These are phyloP conservation scores for Cyclophora punctaria DNA, from an alignment of 2,888 invertebrate genomes.

Conservation along the genomic window DNA sequence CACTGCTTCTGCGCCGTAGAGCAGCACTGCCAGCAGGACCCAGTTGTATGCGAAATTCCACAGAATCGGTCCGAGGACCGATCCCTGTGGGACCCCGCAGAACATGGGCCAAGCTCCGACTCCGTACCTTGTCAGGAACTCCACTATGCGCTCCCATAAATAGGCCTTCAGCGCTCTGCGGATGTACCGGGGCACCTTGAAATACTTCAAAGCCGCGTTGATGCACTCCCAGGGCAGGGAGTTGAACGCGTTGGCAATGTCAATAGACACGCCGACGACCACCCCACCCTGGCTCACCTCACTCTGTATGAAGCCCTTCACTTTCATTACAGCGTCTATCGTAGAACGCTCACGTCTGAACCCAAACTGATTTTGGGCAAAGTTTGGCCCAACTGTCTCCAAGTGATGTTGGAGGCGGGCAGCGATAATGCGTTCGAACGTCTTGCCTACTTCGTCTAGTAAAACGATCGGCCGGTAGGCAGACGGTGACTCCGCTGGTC, in stretches of 20 bases:
- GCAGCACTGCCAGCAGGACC: too few species aligned
- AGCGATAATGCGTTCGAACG: not conserved
- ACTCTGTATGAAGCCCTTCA: not conserved
- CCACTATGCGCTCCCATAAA: not conserved
- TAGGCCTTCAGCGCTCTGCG: not conserved
- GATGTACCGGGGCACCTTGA: not conserved
- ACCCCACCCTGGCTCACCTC: too few species aligned
- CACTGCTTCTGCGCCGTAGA: too few species aligned
- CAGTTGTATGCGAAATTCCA: too few species aligned
- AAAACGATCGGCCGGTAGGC: constrained; percentile 10
- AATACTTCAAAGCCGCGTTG: constrained; percentile 3
- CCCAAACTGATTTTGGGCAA: not conserved
- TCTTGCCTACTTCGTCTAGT: constrained; percentile 8
- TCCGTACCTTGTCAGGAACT: not conserved
- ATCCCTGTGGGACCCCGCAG: too few species aligned
- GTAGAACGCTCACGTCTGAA: not conserved
- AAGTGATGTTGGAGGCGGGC: not conserved
- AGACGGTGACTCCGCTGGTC: constrained; percentile 4
- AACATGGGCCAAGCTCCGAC: too few species aligned
- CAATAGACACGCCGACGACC: too few species aligned
- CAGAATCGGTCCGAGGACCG: too few species aligned
- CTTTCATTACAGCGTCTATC: not conserved
- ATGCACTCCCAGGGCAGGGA: constrained; percentile 11
- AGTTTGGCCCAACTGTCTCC: not conserved
- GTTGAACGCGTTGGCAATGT: constrained; percentile 17